A percentile compares a stretch with the other conserved stretches of the same genome.
Evolutionary conservation across 2,888 invertebrate species (phyloP).

Genomic region (Lamproptera curius): DNA sequence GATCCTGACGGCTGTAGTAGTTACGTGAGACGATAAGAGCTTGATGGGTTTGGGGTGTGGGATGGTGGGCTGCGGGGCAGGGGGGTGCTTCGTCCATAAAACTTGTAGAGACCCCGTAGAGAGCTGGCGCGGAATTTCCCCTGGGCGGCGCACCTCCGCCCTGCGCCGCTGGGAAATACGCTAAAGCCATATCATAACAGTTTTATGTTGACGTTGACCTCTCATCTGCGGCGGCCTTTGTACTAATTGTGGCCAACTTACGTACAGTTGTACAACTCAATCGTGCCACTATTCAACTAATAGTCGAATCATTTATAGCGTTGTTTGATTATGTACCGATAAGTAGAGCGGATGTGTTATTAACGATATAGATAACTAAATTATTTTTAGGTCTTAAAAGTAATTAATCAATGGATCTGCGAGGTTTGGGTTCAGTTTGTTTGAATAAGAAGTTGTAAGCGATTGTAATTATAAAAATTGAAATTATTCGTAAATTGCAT

Average conservation of each 20-base stretch:
- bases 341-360: no score
- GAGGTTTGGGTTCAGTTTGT: no score
- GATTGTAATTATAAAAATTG: no score
- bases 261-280: background rate
- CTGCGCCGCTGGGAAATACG: conserved; percentile 71
- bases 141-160: conserved; percentile 43
- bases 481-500: no score
- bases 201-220: conserved; percentile 76
- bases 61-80: conserved; percentile 24
- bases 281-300: no score
- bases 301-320: no score
- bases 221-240: conserved; percentile 40
- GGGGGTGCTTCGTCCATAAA: conserved; percentile 71
- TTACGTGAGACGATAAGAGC: conserved; percentile 65
- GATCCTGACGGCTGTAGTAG: conserved; percentile 40
- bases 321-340: no score
- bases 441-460: no score
- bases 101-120: conserved; percentile 73
- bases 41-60: conserved; percentile 45
- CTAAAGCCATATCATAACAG: conserved; percentile 77
- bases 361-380: no score
- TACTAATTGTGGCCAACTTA: conserved; percentile 42
- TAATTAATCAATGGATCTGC: no score
- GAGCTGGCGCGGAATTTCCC: conserved; percentile 75
- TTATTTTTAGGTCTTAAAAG: no score